A percentile compares a stretch with the other conserved stretches of the same genome.
Evolutionary conservation across 2,797 vertebrate genomes (phyloP).

Genomic region (Myotis daubentonii): DNA sequence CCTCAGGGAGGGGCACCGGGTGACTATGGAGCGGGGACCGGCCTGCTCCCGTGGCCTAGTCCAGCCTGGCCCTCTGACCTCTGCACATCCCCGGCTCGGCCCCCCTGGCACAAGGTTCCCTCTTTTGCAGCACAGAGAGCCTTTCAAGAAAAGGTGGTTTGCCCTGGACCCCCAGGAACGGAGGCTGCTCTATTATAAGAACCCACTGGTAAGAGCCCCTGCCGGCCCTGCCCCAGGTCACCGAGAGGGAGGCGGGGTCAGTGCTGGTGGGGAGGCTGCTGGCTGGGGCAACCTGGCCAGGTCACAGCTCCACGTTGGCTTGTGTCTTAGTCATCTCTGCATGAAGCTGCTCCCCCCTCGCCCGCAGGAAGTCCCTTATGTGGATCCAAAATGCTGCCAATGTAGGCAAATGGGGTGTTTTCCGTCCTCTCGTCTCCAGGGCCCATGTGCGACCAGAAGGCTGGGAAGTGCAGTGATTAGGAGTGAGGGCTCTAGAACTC

Average conservation of each 20-base stretch:
- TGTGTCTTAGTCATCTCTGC: background rate
- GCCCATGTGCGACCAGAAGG: background rate
- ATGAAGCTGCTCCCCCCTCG: background rate
- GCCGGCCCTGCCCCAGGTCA: background rate
- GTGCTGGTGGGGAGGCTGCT: background rate
- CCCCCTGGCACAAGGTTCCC: background rate
- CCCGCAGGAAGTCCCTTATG: background rate
- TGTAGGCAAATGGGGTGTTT: background rate
- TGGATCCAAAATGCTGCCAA: background rate
- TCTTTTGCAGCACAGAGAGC: slow-evolving; percentile 90
- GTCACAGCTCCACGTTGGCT: background rate
- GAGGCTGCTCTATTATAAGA: slow-evolving; percentile 94
- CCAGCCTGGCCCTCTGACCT: background rate
- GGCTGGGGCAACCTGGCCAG: background rate
- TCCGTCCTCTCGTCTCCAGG: background rate
- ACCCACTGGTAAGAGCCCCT: slow-evolving; percentile 89
- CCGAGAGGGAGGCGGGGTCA: background rate
- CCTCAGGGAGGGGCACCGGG: background rate
- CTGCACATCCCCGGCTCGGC: rapidly evolving
- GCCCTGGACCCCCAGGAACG: slow-evolving; percentile 93
- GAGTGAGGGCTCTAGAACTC: background rate
- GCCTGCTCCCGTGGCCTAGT: background rate
- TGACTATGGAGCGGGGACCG: no score
- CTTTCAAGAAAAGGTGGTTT: slow-evolving; percentile 96
- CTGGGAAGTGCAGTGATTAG: background rate